A percentile compares a stretch with the other conserved stretches of the same genome.
Conservation (phyloP, 2,113 vertebrate genomes). For the Onychostoma macrolepis region DNA sequence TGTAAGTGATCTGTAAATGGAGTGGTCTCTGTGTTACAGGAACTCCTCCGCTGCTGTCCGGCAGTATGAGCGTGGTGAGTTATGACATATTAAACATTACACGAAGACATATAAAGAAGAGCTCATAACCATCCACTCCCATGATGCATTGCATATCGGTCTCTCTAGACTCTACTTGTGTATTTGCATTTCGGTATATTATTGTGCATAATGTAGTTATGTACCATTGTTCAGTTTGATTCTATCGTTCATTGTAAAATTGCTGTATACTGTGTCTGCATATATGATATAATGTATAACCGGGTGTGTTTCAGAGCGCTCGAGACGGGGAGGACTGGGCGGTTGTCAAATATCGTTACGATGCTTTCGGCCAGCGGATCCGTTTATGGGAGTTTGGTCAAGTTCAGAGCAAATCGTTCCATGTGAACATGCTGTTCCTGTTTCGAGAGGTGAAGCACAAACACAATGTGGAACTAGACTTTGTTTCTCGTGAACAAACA, state of each 20-base stretch:
- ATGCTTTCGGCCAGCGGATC: slow-evolving; percentile 61
- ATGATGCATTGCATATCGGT: too few relatives aligned
- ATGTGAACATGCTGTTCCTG: slow-evolving; percentile 66
- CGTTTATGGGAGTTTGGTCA: slow-evolving; percentile 58
- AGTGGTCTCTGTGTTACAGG: background rate
- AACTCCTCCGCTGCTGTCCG: background rate
- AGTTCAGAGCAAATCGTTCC: slow-evolving; percentile 54
- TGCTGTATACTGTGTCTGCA: too few relatives aligned
- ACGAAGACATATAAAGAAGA: too few relatives aligned
- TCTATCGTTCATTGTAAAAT: too few relatives aligned
- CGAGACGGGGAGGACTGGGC: slow-evolving; percentile 62
- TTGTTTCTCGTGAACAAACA: background rate
- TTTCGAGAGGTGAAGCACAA: slow-evolving; percentile 68
- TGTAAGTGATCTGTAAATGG: background rate
- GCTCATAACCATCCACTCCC: too few relatives aligned
- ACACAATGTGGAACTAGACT: background rate
- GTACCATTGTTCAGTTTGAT: too few relatives aligned
- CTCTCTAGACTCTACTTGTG: too few relatives aligned
- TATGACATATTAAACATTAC: too few relatives aligned
- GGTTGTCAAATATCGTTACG: slow-evolving; percentile 64
- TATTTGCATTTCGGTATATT: too few relatives aligned
- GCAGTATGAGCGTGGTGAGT: background rate
- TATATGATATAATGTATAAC: too few relatives aligned
- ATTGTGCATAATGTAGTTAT: too few relatives aligned
- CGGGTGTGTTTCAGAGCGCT: slow-evolving; percentile 59